These are phyloP conservation scores for Zingel zingel DNA, from an alignment of 2,113 vertebrate species.

Conservation along the genomic window DNA sequence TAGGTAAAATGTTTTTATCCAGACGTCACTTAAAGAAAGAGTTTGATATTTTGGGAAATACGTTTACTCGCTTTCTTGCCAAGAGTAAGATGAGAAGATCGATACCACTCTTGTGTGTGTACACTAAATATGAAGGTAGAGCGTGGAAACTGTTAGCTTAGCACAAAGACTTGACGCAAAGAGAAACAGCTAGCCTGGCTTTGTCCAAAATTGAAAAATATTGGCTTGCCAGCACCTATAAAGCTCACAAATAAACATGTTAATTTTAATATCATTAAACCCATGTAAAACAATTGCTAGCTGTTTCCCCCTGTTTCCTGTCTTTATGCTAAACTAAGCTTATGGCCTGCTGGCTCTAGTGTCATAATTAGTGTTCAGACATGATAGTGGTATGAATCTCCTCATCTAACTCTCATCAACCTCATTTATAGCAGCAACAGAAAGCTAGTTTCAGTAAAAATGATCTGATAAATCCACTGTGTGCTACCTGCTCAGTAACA, in stretches of 20 bases:
- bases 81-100: too few species aligned
- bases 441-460: not conserved
- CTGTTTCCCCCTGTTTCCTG: too few species aligned
- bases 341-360: not conserved
- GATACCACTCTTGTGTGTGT: too few species aligned
- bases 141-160: too few species aligned
- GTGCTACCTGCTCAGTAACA: not conserved
- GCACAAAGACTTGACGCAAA: too few species aligned
- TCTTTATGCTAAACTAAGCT: not conserved
- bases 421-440: not conserved
- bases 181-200: too few species aligned
- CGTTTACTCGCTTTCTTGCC: too few species aligned
- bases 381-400: not conserved
- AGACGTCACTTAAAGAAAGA: not conserved
- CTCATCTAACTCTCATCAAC: not conserved
- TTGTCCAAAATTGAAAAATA: not conserved
- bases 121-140: too few species aligned
- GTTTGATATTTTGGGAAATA: too few species aligned
- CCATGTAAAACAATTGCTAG: not conserved
- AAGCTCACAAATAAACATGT: not conserved
- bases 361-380: not conserved
- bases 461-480: not conserved
- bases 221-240: too few species aligned
- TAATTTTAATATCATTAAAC: not conserved
- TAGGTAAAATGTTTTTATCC: not conserved